Evolutionary conservation across 2,797 vertebrate species (phyloP).

Genomic region (Liparis tanakae): DNA sequence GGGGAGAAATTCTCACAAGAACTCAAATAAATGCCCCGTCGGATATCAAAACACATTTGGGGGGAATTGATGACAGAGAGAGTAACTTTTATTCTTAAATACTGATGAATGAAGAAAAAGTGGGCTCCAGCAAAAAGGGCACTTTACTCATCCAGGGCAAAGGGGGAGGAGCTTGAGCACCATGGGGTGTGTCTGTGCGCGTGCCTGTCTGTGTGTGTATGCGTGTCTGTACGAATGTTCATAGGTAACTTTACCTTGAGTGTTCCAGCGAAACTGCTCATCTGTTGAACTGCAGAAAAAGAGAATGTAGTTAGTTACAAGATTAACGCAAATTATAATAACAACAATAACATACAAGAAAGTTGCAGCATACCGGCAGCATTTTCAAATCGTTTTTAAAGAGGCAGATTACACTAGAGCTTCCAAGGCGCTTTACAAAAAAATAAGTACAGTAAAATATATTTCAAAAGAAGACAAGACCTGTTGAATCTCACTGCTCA

Average conservation of each 20-base stretch:
- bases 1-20: too few relatives aligned
- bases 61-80: too few relatives aligned
- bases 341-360: not conserved
- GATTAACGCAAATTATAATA: not conserved
- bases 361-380: not conserved
- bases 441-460: not conserved
- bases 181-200: too few relatives aligned
- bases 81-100: too few relatives aligned
- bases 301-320: slow-evolving; percentile 24
- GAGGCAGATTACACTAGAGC: not conserved
- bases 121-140: too few relatives aligned
- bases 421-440: not conserved
- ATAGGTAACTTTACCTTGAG: slow-evolving; percentile 87
- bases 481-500: not conserved
- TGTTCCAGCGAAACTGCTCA: slow-evolving; percentile 96
- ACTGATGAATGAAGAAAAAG: too few relatives aligned
- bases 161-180: too few relatives aligned
- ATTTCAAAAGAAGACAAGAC: not conserved
- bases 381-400: not conserved
- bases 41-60: too few relatives aligned
- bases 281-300: slow-evolving; percentile 91
- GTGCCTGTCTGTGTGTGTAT: too few relatives aligned
- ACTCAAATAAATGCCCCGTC: too few relatives aligned
- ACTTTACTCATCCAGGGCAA: too few relatives aligned
- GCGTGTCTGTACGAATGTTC: slow-evolving; percentile 6